Evolutionary conservation across 2,113 vertebrate species (phyloP).

Genomic region (Syrmaticus mikado): DNA sequence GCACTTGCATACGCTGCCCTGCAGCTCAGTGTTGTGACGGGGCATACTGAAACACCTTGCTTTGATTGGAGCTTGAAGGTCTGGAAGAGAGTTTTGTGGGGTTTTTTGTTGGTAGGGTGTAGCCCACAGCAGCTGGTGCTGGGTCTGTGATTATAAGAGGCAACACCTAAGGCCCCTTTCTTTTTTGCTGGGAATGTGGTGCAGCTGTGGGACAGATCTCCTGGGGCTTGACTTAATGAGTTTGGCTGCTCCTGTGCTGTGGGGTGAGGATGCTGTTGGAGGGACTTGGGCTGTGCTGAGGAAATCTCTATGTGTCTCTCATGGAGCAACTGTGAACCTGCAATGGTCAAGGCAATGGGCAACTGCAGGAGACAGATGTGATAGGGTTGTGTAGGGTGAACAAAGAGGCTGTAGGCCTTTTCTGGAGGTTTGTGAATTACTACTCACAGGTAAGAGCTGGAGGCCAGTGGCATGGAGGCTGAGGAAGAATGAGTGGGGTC

Average conservation of each 20-base stretch:
- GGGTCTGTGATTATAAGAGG: not conserved
- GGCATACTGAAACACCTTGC: not conserved
- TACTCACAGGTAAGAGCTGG: not conserved
- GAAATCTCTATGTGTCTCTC: fast-evolving
- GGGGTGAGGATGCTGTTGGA: not conserved
- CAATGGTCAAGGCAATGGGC: not conserved
- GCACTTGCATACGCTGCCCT: fast-evolving
- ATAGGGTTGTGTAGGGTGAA: fast-evolving
- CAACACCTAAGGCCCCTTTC: fast-evolving
- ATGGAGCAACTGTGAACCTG: fast-evolving
- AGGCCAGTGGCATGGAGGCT: fast-evolving
- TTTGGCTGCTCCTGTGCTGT: fast-evolving
- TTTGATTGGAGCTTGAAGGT: not conserved
- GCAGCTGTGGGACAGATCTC: fast-evolving
- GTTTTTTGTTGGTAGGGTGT: not conserved
- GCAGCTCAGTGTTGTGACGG: fast-evolving
- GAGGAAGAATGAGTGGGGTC: not conserved
- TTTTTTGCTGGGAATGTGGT: fast-evolving
- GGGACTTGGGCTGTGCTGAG: fast-evolving
- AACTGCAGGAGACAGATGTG: no score
- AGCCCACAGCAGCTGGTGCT: not conserved
- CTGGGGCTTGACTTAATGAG: fast-evolving
- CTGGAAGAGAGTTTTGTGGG: not conserved
- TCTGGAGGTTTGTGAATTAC: not conserved
- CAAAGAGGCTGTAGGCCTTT: no score